Evolutionary conservation across 2,888 invertebrate species (phyloP).

Genomic region (Chesias legatella): DNA sequence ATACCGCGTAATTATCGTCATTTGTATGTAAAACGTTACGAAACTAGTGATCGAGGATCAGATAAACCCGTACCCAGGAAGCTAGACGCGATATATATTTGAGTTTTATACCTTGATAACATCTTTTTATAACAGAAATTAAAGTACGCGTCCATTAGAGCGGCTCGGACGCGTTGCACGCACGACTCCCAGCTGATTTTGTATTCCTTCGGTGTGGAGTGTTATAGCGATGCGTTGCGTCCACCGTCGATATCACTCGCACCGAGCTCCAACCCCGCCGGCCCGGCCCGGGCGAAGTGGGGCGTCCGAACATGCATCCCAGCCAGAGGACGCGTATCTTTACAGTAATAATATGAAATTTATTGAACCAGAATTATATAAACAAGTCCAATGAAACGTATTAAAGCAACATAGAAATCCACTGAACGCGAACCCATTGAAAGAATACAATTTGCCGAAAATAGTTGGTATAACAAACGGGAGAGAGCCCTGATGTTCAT

Average conservation of each 20-base stretch:
- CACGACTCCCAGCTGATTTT: too few species aligned
- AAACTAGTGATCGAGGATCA: slow-evolving; percentile 25
- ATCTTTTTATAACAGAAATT: slow-evolving; percentile 11
- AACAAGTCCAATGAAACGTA: slow-evolving; percentile 39
- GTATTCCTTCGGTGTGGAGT: too few species aligned
- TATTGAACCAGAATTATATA: too few species aligned
- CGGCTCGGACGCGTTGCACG: too few species aligned
- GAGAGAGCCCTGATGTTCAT: slow-evolving; percentile 26
- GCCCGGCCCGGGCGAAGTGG: too few species aligned
- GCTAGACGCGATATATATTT: slow-evolving; percentile 26
- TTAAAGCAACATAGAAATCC: slow-evolving; percentile 32
- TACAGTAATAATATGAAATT: too few species aligned
- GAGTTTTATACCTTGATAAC: slow-evolving; percentile 32
- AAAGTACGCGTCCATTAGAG: too few species aligned
- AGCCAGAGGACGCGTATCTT: too few species aligned
- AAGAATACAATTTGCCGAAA: slow-evolving; percentile 22
- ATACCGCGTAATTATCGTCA: slow-evolving; percentile 22
- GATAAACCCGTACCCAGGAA: slow-evolving; percentile 37
- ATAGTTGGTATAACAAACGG: slow-evolving; percentile 31
- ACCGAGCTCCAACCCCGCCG: too few species aligned
- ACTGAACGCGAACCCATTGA: slow-evolving; percentile 8
- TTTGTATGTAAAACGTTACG: slow-evolving; percentile 26
- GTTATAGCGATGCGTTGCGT: too few species aligned
- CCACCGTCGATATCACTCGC: too few species aligned
- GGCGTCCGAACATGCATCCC: too few species aligned